Evolutionary conservation across 1,140 invertebrate genomes (phyloP).

Genomic region (Calosoma granatense): DNA sequence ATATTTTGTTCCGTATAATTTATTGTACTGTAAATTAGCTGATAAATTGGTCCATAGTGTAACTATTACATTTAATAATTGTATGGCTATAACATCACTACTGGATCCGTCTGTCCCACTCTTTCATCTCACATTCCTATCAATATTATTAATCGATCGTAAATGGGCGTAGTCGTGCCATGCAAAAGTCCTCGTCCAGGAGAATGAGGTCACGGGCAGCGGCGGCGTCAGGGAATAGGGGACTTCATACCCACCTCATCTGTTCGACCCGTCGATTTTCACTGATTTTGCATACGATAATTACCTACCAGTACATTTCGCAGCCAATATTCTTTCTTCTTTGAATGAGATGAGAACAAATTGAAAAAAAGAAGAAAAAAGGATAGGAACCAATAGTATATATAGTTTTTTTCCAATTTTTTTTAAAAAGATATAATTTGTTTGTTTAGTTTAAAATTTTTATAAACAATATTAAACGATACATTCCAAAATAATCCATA

Average conservation of each 20-base stretch:
- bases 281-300: not conserved
- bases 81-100: too few species aligned
- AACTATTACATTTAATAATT: too few species aligned
- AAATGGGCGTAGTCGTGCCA: not conserved
- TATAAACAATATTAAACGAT: too few species aligned
- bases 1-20: not conserved
- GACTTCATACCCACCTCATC: not conserved
- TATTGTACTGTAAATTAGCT: too few species aligned
- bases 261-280: too few species aligned
- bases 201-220: not conserved
- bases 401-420: not conserved
- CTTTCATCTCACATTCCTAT: constrained; percentile 4
- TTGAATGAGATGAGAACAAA: not conserved
- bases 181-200: not conserved
- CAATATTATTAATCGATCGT: constrained; percentile 6
- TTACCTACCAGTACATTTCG: not conserved
- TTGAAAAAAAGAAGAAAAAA: not conserved
- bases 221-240: not conserved
- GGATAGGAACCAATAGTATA: not conserved
- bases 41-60: too few species aligned
- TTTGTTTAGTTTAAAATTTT: too few species aligned
- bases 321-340: not conserved
- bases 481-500: too few species aligned
- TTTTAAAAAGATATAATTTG: too few species aligned
- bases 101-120: too few species aligned